Base-by-base conservation (phyloP, 1,140 invertebrate genomes). In the Triops longicaudatus region DNA sequence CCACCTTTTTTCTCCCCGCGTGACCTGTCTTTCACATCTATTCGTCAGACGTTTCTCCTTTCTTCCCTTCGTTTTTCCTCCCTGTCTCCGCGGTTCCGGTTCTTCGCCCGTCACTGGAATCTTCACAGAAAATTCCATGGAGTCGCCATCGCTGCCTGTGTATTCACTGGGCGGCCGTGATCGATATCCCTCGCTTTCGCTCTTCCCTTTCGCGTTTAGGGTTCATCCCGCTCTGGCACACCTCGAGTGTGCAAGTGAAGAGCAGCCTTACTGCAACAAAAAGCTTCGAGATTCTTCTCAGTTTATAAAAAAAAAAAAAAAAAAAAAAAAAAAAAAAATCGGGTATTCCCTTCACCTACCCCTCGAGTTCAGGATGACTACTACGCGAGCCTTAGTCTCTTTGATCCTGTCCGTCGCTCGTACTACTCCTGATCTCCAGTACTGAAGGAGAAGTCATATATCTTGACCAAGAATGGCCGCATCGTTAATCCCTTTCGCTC, bases 11-110 rank as follows among this genome's bases (percentile, higher is more conserved):
- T 44, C 10, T 41, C 7, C 28, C 11, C 11, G 74, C 22, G 11
- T 26, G 26, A 5, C 11, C 41, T 75, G 44, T 75, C 74, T 17
- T 44, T 75, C 74, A 42, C 74, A 17, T 75, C 41, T 37, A 26
- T 44, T 75, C 41, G 41, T 44, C 41, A 63, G 31, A 63, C 17
- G 50, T 63, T 63, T 42, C 26, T 9, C 44, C 41, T n/a, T 42
- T 75, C 74, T 75, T 42, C 22, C n/a, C 37, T 26, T 75, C 31
- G 26, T 17, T 74, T 26, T 74, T 37, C 12, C 22, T 11, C 73
- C 26, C 73, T 73, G 22, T 63, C 50, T 22, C 17, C 22, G 17
- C 50, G 5, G 17, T 63, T 63, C 50, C n/a, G 50, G 50, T 63
- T 17, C 50, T 14, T 6, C 0, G 50, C n/a, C 10, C 50, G 50